phyloP scores from a whole-genome alignment of 2,888 invertebrate species.

The Nemapogon koenigi region DNA sequence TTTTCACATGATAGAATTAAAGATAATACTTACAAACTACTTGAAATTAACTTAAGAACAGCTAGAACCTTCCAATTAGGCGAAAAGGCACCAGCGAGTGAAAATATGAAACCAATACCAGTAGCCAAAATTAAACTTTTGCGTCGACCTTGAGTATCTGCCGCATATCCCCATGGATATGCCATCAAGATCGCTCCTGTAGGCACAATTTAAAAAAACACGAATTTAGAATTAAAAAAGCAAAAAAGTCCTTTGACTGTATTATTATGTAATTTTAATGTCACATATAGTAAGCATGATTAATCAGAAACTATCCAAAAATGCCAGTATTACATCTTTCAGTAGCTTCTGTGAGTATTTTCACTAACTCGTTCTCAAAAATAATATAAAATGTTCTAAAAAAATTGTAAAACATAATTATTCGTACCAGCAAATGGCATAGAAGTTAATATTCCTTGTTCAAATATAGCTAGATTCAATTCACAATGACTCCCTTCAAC shows the following conservation, averaged over 20 bases:
- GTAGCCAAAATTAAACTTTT: conserved; percentile 44
- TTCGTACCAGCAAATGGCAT: conserved; percentile 67
- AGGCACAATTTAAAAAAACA: too few relatives aligned
- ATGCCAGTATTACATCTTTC: too few relatives aligned
- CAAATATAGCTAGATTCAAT: conserved; percentile 35
- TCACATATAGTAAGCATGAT: too few relatives aligned
- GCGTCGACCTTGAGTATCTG: conserved; percentile 42
- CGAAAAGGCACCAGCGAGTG: conserved; percentile 38
- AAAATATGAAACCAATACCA: conserved; percentile 38
- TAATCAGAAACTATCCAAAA: too few relatives aligned
- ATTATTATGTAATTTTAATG: not conserved
- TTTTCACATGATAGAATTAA: too few relatives aligned
- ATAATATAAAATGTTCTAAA: too few relatives aligned
- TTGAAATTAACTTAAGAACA: conserved; percentile 37
- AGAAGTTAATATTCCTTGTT: conserved; percentile 69
- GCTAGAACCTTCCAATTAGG: conserved; percentile 48
- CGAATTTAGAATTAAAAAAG: too few relatives aligned
- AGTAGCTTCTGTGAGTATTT: too few relatives aligned
- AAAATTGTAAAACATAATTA: too few relatives aligned
- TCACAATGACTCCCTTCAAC: conserved; percentile 28
- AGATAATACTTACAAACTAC: conserved; percentile 50
- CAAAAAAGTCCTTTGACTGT: not conserved
- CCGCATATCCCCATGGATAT: conserved; percentile 49
- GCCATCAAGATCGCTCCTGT: conserved; percentile 47
- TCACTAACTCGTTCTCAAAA: too few relatives aligned